Conservation (phyloP, 2,888 invertebrate genomes). For the Perizoma affinitatum region DNA sequence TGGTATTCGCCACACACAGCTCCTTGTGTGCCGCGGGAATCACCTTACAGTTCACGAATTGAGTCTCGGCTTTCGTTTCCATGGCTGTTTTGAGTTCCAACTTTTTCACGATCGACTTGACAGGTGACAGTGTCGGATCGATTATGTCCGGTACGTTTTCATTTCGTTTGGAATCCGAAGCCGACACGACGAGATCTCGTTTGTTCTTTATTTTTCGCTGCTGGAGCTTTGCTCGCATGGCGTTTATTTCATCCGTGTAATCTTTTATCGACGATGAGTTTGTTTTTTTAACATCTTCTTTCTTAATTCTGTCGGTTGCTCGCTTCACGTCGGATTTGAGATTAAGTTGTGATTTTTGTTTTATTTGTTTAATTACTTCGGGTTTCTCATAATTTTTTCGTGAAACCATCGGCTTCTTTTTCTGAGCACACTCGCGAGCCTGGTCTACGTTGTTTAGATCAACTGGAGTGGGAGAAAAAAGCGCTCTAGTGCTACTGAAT, state of each 20-base stretch:
- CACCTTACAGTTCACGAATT: conserved; percentile 75
- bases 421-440: conserved; percentile 83
- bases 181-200: conserved; percentile 64
- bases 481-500: conserved; percentile 79
- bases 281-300: conserved; percentile 74
- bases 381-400: conserved; percentile 68
- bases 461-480: conserved; percentile 84
- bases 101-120: conserved; percentile 79
- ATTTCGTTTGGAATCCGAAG: conserved; percentile 63
- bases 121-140: conserved; percentile 74
- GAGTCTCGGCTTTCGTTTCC: conserved; percentile 72
- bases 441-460: conserved; percentile 82
- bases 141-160: conserved; percentile 64
- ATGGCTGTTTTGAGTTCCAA: conserved; percentile 76
- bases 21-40: conserved; percentile 79
- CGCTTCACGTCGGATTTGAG: conserved; percentile 71
- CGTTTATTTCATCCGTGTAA: conserved; percentile 79
- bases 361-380: conserved; percentile 70
- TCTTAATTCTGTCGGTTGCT: conserved; percentile 69
- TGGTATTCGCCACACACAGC: conserved; percentile 76
- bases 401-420: conserved; percentile 67
- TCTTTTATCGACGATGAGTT: conserved; percentile 67
- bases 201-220: conserved; percentile 75
- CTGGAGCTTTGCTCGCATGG: conserved; percentile 78
- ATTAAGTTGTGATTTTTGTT: conserved; percentile 78